Evolutionary conservation across 2,888 invertebrate species (phyloP).

Genomic region (Lasioglossum morio): DNA sequence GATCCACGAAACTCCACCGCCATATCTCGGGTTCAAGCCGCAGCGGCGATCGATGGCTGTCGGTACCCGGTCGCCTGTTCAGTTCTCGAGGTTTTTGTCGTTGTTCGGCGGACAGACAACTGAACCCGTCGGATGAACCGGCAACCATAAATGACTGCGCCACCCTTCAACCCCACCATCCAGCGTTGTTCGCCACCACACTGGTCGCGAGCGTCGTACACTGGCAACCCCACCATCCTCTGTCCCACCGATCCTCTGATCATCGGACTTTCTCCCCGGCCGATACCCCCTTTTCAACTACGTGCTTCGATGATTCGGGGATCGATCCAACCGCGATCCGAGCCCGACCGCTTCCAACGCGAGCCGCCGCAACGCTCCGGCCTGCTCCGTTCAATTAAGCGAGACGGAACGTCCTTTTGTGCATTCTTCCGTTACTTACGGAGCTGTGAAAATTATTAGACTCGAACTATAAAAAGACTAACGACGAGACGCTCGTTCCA

Average conservation of each 20-base stretch:
- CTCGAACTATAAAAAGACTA: neutral
- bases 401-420: neutral
- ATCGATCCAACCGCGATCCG: slow-evolving; percentile 38
- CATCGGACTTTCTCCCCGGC: slow-evolving; percentile 47
- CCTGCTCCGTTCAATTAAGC: slow-evolving; percentile 18
- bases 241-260: slow-evolving; percentile 41
- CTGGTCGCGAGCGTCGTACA: slow-evolving; percentile 53
- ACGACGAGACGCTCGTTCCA: neutral
- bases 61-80: neutral
- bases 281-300: slow-evolving; percentile 58
- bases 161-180: slow-evolving; percentile 74
- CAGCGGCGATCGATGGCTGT: neutral
- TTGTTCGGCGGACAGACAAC: slow-evolving; percentile 51
- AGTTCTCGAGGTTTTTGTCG: slow-evolving; percentile 25
- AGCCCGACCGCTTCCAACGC: too few relatives aligned
- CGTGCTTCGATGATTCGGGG: slow-evolving; percentile 43
- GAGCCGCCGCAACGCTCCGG: too few relatives aligned
- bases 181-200: slow-evolving; percentile 63
- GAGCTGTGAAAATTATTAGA: slow-evolving; percentile 15
- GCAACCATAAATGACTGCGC: slow-evolving; percentile 74
- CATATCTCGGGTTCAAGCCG: neutral
- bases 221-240: slow-evolving; percentile 63
- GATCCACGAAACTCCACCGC: neutral
- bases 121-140: slow-evolving; percentile 60
- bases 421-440: slow-evolving; percentile 12